These are phyloP conservation scores for Orthosia incerta DNA, from an alignment of 2,888 invertebrate genomes.

Conservation along the genomic window DNA sequence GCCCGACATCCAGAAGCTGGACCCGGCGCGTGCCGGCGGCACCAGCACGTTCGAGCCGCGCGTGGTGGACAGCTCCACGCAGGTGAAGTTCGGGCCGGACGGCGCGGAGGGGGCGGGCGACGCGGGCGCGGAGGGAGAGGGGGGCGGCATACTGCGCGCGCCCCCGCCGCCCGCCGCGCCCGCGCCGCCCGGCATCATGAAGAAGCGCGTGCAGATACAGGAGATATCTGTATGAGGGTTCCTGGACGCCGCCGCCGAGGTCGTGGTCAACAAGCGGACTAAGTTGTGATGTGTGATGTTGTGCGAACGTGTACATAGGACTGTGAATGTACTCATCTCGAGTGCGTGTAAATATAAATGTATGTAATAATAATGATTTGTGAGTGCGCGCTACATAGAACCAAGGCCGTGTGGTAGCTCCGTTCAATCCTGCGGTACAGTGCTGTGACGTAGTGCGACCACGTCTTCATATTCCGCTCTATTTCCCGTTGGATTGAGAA, in stretches of 20 bases:
- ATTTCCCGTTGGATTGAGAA: slow-evolving; percentile 70
- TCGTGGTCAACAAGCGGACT: slow-evolving; percentile 87
- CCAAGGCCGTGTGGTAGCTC: slow-evolving; percentile 69
- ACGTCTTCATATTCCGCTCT: slow-evolving; percentile 72
- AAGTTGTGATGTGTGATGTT: slow-evolving; percentile 81
- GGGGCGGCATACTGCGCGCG: slow-evolving; percentile 87
- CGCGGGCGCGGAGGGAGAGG: slow-evolving; percentile 84
- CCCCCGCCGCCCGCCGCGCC: slow-evolving; percentile 87
- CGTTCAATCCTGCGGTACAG: slow-evolving; percentile 67
- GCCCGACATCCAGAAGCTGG: slow-evolving; percentile 89
- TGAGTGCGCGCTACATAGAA: slow-evolving; percentile 68
- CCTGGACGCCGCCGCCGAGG: slow-evolving; percentile 82
- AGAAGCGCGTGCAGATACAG: slow-evolving; percentile 97
- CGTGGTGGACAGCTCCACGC: slow-evolving; percentile 89
- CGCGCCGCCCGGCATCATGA: slow-evolving; percentile 94
- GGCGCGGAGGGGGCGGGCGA: slow-evolving; percentile 85
- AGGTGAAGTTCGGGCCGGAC: slow-evolving; percentile 88
- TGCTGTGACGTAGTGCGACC: slow-evolving; percentile 68
- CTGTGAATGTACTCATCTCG: slow-evolving; percentile 40
- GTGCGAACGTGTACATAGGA: slow-evolving; percentile 70
- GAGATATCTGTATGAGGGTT: slow-evolving; percentile 96
- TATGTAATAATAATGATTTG: slow-evolving; percentile 47
- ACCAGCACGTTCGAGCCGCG: slow-evolving; percentile 89
- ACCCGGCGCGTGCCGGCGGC: slow-evolving; percentile 78
- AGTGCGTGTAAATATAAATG: slow-evolving; percentile 71